These are phyloP conservation scores for Plebejus anna DNA, from an alignment of 2,888 invertebrate genomes.

Conservation along the genomic window DNA sequence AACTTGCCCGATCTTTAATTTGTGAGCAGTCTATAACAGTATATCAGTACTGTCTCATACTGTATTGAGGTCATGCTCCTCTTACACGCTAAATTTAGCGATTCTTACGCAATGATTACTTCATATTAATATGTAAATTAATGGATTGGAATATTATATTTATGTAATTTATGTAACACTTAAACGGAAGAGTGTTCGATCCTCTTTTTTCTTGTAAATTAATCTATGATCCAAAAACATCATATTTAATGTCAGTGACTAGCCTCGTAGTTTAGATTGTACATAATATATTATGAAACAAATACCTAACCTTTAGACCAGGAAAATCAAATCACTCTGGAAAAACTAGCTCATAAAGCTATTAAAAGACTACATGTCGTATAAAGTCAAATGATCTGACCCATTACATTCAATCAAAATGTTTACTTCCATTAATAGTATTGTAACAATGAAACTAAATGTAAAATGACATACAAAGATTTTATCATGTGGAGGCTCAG, in stretches of 20 bases:
- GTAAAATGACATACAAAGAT: background rate
- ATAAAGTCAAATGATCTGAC: slow-evolving; percentile 22
- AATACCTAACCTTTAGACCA: background rate
- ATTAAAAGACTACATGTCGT: background rate
- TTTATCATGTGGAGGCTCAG: background rate
- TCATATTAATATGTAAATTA: background rate
- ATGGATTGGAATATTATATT: background rate
- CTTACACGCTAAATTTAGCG: background rate
- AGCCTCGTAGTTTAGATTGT: background rate
- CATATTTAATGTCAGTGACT: background rate
- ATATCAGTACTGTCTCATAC: background rate
- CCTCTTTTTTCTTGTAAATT: background rate
- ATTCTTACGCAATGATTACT: slow-evolving; percentile 2
- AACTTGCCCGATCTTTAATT: no score
- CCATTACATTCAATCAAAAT: slow-evolving; percentile 30
- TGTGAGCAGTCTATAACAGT: background rate
- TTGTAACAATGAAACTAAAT: background rate
- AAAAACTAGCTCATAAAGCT: background rate
- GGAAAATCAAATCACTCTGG: background rate
- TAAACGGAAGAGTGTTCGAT: background rate
- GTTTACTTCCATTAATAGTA: slow-evolving; percentile 19
- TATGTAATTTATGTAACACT: background rate
- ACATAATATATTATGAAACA: background rate
- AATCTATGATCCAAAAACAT: background rate
- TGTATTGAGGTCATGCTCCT: background rate